Base-by-base conservation (phyloP, 2,797 vertebrate species). In the Chaetodon trifasciatus region DNA sequence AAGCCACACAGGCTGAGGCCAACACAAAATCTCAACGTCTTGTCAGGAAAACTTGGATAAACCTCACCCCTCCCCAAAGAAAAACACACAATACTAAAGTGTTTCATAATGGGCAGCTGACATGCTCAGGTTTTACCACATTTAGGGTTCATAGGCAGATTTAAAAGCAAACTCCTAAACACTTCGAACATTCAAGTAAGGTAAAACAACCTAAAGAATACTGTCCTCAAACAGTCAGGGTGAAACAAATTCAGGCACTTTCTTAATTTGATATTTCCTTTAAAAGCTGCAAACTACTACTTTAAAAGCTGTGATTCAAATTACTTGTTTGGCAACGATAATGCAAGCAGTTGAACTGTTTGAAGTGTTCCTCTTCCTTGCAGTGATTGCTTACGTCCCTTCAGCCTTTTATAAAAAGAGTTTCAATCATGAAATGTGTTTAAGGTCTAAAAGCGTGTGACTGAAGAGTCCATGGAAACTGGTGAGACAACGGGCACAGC, bases 161-260 rank as follows among this genome's bases (percentile, higher is more conserved):
- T 96, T 95, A 95, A 95, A 97, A 96, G 94, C 95, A 96, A 97
- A 96, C 96, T 96, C 96, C 95, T 90, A 93, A 96, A 95, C 96
- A 92, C 90, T 90, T 89, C 93, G 91, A 97, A 97, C 97, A 98
- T 98, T 99, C 97, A 99, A 99, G 97, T 98, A 97, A 97, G 96
- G 94, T 96, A 95, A 97, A 96, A 93, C 89, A 88, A 92, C 81
- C 70, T 87, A 94, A 96, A 95, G 91, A 95, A 95, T 95, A 96
- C 96, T 95, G 96, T 96, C 95, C 95, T 93, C 89, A 94, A 96
- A 97, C 96, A 97, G 96, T 96, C 95, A 90, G 96, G 96, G 96
- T 95, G 95, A 97, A 97, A 97, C 96, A 91, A 98, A 96, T 96
- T 98, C 97, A 99, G 98, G 98, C 98, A 99, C 98, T 99, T 99